These are phyloP conservation scores for Oreochromis niloticus DNA, from an alignment of 2,113 vertebrate species.

Conservation along the genomic window DNA sequence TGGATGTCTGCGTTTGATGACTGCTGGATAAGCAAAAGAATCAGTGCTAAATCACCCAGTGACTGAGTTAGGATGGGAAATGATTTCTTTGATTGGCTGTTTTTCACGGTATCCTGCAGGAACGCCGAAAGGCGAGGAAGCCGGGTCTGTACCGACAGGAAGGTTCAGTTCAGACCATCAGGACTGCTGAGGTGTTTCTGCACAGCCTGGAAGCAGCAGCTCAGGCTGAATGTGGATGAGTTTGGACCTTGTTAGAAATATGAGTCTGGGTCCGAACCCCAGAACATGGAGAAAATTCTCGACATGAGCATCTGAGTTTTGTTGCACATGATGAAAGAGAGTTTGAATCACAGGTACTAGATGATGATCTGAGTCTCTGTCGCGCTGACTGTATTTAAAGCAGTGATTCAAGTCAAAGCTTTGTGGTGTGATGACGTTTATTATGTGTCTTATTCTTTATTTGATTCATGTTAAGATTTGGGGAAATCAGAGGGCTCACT, in stretches of 20 bases:
- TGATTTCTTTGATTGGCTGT: neutral
- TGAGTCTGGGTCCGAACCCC: neutral
- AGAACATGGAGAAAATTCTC: neutral
- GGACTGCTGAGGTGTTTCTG: neutral
- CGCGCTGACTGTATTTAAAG: conserved; percentile 12
- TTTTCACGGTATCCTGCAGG: neutral
- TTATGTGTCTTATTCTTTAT: neutral
- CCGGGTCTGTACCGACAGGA: neutral
- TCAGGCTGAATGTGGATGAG: neutral
- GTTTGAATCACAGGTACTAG: conserved; percentile 49
- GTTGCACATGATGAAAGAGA: neutral
- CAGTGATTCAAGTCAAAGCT: neutral
- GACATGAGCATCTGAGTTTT: neutral
- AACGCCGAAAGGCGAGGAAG: neutral
- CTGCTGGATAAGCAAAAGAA: neutral
- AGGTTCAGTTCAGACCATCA: neutral
- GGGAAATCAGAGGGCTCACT: neutral
- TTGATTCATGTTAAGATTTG: neutral
- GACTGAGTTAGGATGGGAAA: neutral
- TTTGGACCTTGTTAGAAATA: neutral
- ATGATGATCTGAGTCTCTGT: neutral
- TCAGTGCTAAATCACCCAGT: too few species aligned
- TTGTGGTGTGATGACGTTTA: neutral
- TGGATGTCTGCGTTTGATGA: neutral
- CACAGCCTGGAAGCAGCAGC: neutral